Evolutionary conservation across 2,888 invertebrate species (phyloP), one percentile per base, ranked within the genome.

Genomic region (Dolomedes plantarius): DNA sequence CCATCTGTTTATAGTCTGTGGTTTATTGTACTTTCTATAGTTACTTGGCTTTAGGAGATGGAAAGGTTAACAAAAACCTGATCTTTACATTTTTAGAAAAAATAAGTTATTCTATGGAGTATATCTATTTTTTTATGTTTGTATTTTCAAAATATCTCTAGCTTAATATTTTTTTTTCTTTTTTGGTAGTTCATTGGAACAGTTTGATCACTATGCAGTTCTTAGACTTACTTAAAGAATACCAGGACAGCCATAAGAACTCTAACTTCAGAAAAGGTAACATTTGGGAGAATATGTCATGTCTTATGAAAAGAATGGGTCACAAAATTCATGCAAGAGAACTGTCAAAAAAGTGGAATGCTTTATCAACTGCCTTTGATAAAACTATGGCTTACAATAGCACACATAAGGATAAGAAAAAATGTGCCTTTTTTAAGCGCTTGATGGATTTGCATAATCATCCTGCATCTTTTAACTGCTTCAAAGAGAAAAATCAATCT

Each of bases 381-480:
- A 86, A 80, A 64, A 80, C 86, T 32, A n/a, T 80, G 3, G 27
- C 31, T 5, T 86, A 86, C 36, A 86, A 86, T 31, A 74, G 67
- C n/a, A 65, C 64, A 7, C 86, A 86, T 28, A 77, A 75, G 39
- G 86, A 86, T 39, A 79, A 86, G 71, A 86, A 86, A 68, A 86
- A 80, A 71, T 86, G 86, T 75, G 86, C 86, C 73, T 86, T 86
- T 32, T 86, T 76, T 29, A 86, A 86, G 13, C 69, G 80, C 7
- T 46, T 86, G 6, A 46, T 79, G 11, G 86, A 86, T 0, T 41
- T 86, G 11, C 28, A 75, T 50, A 50, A 32, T 19, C 76, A 78
- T 23, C 73, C 78, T 7, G 32, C 69, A 28, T 67, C 75, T 27
- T 80, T 80, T 29, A 19, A 69, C 13, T 67, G 50, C 41, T 80